Evolutionary conservation across 2,113 vertebrate species (phyloP), one percentile per base, ranked within the genome.

Genomic region (Gymnorhina tibicen): DNA sequence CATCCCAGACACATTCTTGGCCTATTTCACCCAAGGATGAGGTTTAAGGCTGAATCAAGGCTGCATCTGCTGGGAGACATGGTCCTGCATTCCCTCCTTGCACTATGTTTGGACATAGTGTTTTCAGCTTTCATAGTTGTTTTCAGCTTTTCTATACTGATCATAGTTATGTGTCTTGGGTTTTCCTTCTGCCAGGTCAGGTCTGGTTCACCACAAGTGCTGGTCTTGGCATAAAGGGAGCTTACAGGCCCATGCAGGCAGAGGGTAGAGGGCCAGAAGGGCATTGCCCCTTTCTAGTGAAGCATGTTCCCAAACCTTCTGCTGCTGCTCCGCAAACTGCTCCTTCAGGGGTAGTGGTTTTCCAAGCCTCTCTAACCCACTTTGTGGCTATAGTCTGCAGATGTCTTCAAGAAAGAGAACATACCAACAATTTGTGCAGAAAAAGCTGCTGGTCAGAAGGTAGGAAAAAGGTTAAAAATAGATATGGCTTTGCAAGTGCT

Each of bases 1-100:
- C 10, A 3, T 85, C 85, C 35, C 63, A 78, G 82, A 75, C 8
- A 4, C 67, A 33, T 89, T 91, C 59, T 82, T 87, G 70, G 46
- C 58, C 75, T 74, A 8, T 81, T 91, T 70, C 16, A n/a, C 35
- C 9, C 7, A 6, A 69, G 30, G 50, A 72, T 90, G 89, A 90
- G 75, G 67, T 90, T 96, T 91, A 76, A 91, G 62, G 60, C 49
- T 73, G 70, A 91, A 77, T 87, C 26, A 81, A 63, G 60, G 13
- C 58, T 76, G 41, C 0, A 4, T 44, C 80, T 2, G 3, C 83
- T 1, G 5, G 41, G 35, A 88, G 23, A 55, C 2, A 2, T 28
- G 39, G 37, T 67, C 42, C 46, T 74, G 30, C 5, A 0, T 74
- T 92, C 23, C 28, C 9, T 7, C 10, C 21, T 66, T 5, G 4